phyloP scores from a whole-genome alignment of 2,888 invertebrate species.

The Cephus spinipes region DNA sequence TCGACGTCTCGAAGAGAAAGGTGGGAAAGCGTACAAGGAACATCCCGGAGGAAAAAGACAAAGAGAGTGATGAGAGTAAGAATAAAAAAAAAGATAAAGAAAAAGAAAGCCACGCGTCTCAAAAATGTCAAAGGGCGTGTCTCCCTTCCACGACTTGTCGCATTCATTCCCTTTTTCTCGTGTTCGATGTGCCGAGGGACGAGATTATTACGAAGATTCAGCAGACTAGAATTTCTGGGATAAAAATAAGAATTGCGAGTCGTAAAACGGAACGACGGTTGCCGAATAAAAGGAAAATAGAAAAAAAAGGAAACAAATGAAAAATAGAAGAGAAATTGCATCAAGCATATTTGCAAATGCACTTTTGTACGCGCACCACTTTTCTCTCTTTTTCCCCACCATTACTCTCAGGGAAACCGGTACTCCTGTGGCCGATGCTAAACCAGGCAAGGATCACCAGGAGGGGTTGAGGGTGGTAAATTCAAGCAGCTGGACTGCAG shows the following conservation, averaged over 20 bases:
- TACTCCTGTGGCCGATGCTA: background rate
- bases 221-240: background rate
- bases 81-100: conserved; percentile 12
- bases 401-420: background rate
- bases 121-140: background rate
- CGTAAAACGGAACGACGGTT: too few species aligned
- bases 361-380: background rate
- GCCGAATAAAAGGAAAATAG: background rate
- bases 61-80: conserved; percentile 5
- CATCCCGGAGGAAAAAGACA: background rate
- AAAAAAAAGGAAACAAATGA: background rate
- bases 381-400: too few species aligned
- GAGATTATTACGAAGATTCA: background rate
- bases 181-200: background rate
- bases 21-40: conserved; percentile 11
- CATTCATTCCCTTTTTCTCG: background rate
- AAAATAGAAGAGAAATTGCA: background rate
- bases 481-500: conserved; percentile 6
- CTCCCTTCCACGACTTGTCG: background rate
- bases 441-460: background rate
- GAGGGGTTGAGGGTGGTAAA: conserved; percentile 10
- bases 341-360: background rate
- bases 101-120: background rate
- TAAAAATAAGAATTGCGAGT: too few species aligned
- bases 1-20: conserved; percentile 17